These are phyloP conservation scores for Chrysochloris asiatica DNA, from an alignment of 2,113 vertebrate genomes.

Conservation along the genomic window DNA sequence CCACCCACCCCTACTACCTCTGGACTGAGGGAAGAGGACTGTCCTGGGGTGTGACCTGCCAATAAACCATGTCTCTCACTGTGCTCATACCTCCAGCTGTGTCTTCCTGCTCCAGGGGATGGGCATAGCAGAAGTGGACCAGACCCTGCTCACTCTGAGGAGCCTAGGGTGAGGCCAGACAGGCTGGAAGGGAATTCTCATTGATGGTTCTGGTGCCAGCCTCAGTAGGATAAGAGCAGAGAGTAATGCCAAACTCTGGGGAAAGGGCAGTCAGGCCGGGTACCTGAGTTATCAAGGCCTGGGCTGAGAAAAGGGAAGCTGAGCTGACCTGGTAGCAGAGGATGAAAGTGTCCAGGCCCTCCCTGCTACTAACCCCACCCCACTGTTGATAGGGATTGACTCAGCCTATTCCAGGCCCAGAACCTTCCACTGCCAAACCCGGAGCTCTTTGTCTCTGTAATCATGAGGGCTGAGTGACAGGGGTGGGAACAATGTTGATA, in stretches of 20 bases:
- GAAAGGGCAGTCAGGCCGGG: background rate
- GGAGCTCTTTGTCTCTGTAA: constrained; percentile 56
- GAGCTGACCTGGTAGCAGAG: background rate
- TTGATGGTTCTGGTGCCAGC: background rate
- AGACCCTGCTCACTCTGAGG: background rate
- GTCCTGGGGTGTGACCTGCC: background rate
- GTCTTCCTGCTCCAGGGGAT: background rate
- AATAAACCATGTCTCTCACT: constrained; percentile 61
- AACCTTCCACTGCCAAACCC: constrained; percentile 63
- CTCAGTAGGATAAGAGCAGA: background rate
- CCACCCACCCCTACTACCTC: too few relatives aligned
- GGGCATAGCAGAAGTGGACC: background rate
- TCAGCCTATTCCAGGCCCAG: constrained; percentile 69
- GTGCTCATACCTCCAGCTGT: background rate
- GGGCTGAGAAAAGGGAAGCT: background rate
- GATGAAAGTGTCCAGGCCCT: background rate
- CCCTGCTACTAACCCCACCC: background rate
- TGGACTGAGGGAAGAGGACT: background rate
- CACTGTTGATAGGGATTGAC: constrained; percentile 57
- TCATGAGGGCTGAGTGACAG: constrained; percentile 70
- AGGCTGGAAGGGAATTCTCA: background rate
- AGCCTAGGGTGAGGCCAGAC: too few relatives aligned
- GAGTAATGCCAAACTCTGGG: background rate
- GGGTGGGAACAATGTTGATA: constrained; percentile 69
- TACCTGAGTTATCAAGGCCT: background rate